phyloP scores from a whole-genome alignment of 2,113 vertebrate species.

The Trochalopteron elliotii region DNA sequence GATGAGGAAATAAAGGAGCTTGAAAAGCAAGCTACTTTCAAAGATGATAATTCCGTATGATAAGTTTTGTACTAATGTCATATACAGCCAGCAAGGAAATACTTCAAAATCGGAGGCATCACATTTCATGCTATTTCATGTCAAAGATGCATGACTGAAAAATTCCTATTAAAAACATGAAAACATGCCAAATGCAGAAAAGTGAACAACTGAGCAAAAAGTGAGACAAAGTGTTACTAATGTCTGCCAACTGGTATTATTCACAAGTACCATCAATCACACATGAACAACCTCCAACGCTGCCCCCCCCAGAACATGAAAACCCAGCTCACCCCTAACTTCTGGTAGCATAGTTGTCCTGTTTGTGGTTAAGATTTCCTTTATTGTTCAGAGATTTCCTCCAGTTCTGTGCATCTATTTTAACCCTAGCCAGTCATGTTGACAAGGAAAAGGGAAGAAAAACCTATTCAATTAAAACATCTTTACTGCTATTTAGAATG shows the following conservation, averaged over 20 bases:
- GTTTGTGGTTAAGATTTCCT: conserved; percentile 57
- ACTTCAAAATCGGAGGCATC: conserved; percentile 66
- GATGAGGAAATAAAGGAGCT: conserved; percentile 70
- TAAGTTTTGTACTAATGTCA: conserved; percentile 71
- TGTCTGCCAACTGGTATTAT: conserved; percentile 78
- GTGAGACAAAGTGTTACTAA: conserved; percentile 78
- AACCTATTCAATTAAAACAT: conserved; percentile 68
- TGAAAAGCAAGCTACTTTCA: conserved; percentile 67
- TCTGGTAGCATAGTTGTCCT: conserved; percentile 29
- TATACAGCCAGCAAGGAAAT: conserved; percentile 67
- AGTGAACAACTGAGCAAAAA: conserved; percentile 75
- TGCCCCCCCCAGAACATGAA: conserved; percentile 44
- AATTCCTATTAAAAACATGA: conserved; percentile 74
- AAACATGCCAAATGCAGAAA: conserved; percentile 75
- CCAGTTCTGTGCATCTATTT: conserved; percentile 37
- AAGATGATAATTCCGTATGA: conserved; percentile 68
- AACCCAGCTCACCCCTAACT: conserved; percentile 52
- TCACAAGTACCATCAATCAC: conserved; percentile 70
- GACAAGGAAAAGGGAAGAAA: conserved; percentile 42
- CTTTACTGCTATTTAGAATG: conserved; percentile 62
- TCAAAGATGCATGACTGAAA: conserved; percentile 57
- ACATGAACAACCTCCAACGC: conserved; percentile 38
- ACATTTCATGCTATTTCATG: conserved; percentile 64
- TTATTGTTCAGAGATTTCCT: conserved; percentile 41
- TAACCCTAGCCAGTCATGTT: conserved; percentile 66